phyloP scores from a whole-genome alignment of 2,888 invertebrate species.

The Brachyptera risi region DNA sequence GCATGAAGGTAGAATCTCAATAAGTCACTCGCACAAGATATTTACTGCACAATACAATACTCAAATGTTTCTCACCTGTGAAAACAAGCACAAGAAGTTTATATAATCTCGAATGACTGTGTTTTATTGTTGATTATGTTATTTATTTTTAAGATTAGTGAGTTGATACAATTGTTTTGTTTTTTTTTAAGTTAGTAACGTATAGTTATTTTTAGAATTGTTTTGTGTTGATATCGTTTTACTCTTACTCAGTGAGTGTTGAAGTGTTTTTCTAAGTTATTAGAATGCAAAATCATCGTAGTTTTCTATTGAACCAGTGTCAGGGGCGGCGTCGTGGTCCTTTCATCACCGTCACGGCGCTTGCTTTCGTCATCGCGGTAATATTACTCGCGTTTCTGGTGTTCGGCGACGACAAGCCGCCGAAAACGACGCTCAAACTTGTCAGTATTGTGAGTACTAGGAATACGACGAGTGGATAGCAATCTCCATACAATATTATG shows the following conservation, averaged over 20 bases:
- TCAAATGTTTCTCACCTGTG: too few species aligned
- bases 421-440: constrained; percentile 24
- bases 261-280: neutral
- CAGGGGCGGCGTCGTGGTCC: constrained; percentile 24
- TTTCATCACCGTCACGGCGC: constrained; percentile 26
- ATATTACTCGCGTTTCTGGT: constrained; percentile 29
- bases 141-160: too few species aligned
- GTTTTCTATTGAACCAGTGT: constrained; percentile 16
- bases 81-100: too few species aligned
- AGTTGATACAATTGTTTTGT: too few species aligned
- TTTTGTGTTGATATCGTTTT: too few species aligned
- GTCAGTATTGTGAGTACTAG: constrained; percentile 32
- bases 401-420: constrained; percentile 25
- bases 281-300: constrained; percentile 8
- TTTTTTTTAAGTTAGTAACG: too few species aligned
- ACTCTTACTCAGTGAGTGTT: too few species aligned
- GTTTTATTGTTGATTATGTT: too few species aligned
- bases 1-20: too few species aligned
- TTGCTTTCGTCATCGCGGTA: constrained; percentile 27
- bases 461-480: neutral
- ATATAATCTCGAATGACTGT: too few species aligned
- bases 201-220: too few species aligned
- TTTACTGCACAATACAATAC: neutral
- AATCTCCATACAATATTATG: too few species aligned
- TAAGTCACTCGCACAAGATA: neutral